Conservation (phyloP, 2,888 invertebrate species). For the Xestia rhomboidea region DNA sequence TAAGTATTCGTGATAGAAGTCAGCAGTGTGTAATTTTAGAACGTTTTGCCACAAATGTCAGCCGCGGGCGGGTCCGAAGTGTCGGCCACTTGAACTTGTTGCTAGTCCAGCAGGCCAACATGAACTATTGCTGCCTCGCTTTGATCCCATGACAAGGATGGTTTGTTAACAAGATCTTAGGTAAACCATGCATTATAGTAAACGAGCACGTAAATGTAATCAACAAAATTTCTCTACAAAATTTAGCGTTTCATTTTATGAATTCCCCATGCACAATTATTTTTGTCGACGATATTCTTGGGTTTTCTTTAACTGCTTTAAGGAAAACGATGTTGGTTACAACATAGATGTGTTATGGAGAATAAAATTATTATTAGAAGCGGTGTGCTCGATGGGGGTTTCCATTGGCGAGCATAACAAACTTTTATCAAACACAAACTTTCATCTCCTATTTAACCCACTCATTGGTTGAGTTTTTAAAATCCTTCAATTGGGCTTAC, state of each 20-base stretch:
- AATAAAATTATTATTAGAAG: constrained; percentile 5
- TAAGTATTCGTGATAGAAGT: constrained; percentile 83
- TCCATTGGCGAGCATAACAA: too few species aligned
- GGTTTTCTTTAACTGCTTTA: constrained; percentile 14
- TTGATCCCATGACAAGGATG: constrained; percentile 18
- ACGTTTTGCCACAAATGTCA: constrained; percentile 77
- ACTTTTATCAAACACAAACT: not conserved
- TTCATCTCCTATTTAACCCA: not conserved
- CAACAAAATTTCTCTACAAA: constrained; percentile 14
- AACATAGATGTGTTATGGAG: constrained; percentile 21
- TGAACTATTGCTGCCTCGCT: constrained; percentile 56
- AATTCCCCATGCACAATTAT: constrained; percentile 4
- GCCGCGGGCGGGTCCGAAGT: constrained; percentile 64
- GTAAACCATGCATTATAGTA: constrained; percentile 12
- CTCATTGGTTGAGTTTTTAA: not conserved
- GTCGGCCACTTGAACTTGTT: constrained; percentile 63
- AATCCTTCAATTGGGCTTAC: not conserved
- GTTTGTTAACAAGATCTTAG: constrained; percentile 32
- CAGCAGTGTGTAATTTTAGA: constrained; percentile 81
- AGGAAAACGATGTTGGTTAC: constrained; percentile 3
- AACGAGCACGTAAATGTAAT: constrained; percentile 13
- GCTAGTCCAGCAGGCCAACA: constrained; percentile 53
- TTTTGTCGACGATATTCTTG: not conserved
- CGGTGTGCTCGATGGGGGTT: not conserved
- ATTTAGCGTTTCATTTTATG: not conserved